Percentiles rank a stretch among this genome's conserved stretches.
Conservation (phyloP, 37 sponge, comb jelly and placozoan genomes). For the Bolinopsis microptera region DNA sequence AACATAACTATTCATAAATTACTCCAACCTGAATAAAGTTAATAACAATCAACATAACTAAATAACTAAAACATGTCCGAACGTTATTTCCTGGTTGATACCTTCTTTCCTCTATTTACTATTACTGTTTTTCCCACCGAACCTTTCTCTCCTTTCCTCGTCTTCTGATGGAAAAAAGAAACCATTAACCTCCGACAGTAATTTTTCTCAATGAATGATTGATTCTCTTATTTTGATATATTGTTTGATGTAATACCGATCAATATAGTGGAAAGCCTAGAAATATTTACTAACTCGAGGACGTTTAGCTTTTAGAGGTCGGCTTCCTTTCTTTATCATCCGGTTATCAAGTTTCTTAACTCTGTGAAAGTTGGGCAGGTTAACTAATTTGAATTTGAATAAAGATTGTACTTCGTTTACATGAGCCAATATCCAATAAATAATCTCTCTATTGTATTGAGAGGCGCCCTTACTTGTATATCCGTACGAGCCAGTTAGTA, state of each 20-base stretch:
- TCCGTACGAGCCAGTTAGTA: constrained; percentile 98
- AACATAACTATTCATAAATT: not conserved
- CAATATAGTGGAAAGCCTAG: no score
- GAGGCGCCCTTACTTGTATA: constrained; percentile 96
- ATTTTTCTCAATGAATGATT: no score
- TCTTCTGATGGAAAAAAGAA: no score
- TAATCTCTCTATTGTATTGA: no score
- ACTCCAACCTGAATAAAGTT: not conserved
- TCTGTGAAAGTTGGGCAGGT: not conserved
- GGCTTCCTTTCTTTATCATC: not conserved
- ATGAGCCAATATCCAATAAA: no score
- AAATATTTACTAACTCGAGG: not conserved
- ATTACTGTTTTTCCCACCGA: not conserved
- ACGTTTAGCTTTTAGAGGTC: not conserved
- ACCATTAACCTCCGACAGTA: no score
- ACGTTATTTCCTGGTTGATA: constrained; percentile 9
- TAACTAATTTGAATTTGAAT: no score
- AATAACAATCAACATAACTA: no score
- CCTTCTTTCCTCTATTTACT: not conserved
- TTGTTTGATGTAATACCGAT: no score
- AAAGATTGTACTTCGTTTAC: no score
- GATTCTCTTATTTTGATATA: no score
- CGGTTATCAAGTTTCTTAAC: constrained; percentile 16
- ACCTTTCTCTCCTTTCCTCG: not conserved
- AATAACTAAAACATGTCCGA: not conserved